Evolutionary conservation across 2,113 vertebrate species (phyloP), one percentile per base, ranked within the genome.

Genomic region (Proteles cristata): DNA sequence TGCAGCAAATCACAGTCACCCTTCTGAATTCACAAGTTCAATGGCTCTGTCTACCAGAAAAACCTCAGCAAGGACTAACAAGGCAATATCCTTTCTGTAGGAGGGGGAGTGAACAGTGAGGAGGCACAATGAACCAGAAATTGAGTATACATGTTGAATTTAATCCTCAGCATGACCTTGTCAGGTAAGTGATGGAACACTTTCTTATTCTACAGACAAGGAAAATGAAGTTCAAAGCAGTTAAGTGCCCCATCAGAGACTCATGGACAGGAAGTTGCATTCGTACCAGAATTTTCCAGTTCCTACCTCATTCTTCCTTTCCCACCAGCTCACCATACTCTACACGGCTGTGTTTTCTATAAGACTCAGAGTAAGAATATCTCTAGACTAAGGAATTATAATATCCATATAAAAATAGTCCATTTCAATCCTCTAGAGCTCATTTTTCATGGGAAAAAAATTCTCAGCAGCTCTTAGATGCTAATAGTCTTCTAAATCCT

Each of bases 1-100:
- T 39, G 94, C 86, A 1, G 65, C 96, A 96, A 94, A 97, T 98
- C 97, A 86, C 23, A 88, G 63, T 69, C 82, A 63, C 88, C 85
- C 83, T 87, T 68, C 83, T n/a, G 48, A 80, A 90, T 76, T 68
- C 94, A 58, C 45, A 93, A 93, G 88, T 61, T 90, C 96, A 58
- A 43, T 35, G 91, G 89, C 91, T 96, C 80, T 83, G 66, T 55
- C 77, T 48, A 35, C 61, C 90, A 80, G 82, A 53, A 89, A 94
- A 92, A 35, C 14, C 81, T 69, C n/a, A 7, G 68, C 43, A 48
- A 79, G 65, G 65, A 82, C 33, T 5, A 53, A 45, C 26, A 25
- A 93, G 88, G 31, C 45, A 21, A 11, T 45, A 53, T 45, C 66
- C 63, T 76, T 95, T 88, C 68, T 61, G 53, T 15, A 23, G 39